A percentile compares a stretch with the other conserved stretches of the same genome.
Evolutionary conservation across 2,797 vertebrate species (phyloP).

Genomic region (Lagorchestes hirsutus): DNA sequence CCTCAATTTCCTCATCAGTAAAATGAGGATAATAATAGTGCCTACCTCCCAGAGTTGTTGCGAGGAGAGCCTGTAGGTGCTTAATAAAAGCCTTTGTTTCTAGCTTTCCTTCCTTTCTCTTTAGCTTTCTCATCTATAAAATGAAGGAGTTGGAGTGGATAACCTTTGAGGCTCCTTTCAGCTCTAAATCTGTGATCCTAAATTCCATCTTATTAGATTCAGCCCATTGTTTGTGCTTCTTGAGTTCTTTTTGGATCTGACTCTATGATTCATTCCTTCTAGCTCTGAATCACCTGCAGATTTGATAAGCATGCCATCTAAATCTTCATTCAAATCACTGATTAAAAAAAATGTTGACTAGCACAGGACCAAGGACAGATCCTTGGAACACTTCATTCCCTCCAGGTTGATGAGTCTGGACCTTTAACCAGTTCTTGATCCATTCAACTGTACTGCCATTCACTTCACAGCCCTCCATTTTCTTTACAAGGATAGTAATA

Average conservation of each 20-base stretch:
- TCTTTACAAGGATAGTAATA: not conserved
- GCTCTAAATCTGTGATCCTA: not conserved
- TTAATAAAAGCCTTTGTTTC: not conserved
- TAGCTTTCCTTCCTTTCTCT: not conserved
- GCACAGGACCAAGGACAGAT: not conserved
- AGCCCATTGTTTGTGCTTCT: not conserved
- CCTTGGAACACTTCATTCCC: not conserved
- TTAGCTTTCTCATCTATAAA: not conserved
- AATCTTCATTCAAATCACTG: not conserved
- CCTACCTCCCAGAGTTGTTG: not conserved
- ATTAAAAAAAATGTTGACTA: not conserved
- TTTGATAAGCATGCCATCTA: not conserved
- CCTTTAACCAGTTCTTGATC: not conserved
- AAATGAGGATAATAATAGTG: no score
- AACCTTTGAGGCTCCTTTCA: not conserved
- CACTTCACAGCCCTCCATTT: not conserved
- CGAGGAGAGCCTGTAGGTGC: not conserved
- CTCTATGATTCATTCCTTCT: not conserved
- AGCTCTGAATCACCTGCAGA: not conserved
- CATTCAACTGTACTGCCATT: not conserved
- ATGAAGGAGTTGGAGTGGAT: not conserved
- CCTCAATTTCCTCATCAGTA: not conserved
- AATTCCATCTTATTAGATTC: not conserved
- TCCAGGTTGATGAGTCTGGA: not conserved
- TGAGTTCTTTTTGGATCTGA: not conserved